These are phyloP conservation scores for Aleadryas rufinucha DNA, from an alignment of 2,113 vertebrate species.

Conservation along the genomic window DNA sequence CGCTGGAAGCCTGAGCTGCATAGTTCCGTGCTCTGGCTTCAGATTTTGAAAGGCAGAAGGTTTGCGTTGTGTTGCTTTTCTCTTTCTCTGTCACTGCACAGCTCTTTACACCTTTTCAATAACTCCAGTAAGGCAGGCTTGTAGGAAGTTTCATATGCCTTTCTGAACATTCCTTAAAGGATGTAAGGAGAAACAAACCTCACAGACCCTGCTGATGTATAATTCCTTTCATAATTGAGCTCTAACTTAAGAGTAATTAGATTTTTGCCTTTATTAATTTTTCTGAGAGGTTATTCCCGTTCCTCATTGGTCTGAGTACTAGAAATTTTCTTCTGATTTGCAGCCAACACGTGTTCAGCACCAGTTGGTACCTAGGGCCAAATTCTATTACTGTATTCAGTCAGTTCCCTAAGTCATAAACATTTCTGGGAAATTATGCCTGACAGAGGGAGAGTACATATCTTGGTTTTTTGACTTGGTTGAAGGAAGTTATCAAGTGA, in stretches of 20 bases:
- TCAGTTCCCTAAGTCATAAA: background rate
- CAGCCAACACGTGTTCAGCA: rapidly evolving
- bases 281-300: background rate
- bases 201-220: background rate
- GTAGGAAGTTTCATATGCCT: background rate
- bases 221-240: background rate
- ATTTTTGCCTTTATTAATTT: background rate
- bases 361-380: background rate
- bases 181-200: background rate
- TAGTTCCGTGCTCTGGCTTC: background rate
- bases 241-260: background rate
- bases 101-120: rapidly evolving
- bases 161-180: background rate
- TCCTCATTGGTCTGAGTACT: background rate
- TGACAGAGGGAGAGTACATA: background rate
- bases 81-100: no score
- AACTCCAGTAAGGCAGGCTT: background rate
- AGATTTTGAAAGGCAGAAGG: background rate
- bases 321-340: background rate
- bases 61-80: background rate
- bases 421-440: background rate
- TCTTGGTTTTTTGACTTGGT: background rate
- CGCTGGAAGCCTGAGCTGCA: background rate
- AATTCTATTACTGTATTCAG: background rate
- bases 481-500: background rate